Conservation (phyloP, 2,888 invertebrate species). For the Drosophila mulleri region DNA sequence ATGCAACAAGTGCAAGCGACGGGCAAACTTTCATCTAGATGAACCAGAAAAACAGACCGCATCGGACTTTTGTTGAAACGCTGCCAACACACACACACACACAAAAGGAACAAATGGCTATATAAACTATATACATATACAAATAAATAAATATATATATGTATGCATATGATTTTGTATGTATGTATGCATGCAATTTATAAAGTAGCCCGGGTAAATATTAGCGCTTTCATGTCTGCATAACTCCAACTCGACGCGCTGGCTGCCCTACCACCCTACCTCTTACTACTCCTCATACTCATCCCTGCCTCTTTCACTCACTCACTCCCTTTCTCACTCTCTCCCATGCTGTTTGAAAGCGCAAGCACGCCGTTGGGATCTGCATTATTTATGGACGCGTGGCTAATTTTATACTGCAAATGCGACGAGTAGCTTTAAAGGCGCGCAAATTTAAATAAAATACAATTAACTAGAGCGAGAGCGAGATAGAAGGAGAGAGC, state of each 20-base stretch:
- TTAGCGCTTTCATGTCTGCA: conserved; percentile 10
- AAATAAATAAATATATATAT: not conserved
- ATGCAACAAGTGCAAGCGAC: conserved; percentile 60
- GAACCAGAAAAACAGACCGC: conserved; percentile 49
- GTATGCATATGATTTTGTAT: not conserved
- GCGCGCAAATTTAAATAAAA: conserved; percentile 46
- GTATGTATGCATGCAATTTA: conserved; percentile 1
- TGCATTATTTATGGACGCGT: conserved; percentile 65
- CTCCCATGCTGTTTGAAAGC: conserved; percentile 19
- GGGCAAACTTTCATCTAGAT: conserved; percentile 60
- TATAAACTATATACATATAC: conserved; percentile 16
- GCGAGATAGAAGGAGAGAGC: not conserved
- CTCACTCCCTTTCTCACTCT: not conserved
- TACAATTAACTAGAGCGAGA: conserved; percentile 27
- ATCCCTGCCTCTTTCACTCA: not conserved
- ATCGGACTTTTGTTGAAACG: conserved; percentile 45
- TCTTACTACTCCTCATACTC: not conserved
- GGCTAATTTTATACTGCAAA: conserved; percentile 57
- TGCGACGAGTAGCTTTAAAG: conserved; percentile 31
- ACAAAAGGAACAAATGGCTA: conserved; percentile 11
- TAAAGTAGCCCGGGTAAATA: conserved; percentile 22
- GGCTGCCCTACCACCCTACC: not conserved
- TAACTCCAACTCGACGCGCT: not conserved
- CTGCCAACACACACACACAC: conserved; percentile 30
- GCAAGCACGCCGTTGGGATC: conserved; percentile 64